A percentile compares a stretch with the other conserved stretches of the same genome.
Conservation (phyloP, 2,888 invertebrate species). For the Corbicula japonica region DNA sequence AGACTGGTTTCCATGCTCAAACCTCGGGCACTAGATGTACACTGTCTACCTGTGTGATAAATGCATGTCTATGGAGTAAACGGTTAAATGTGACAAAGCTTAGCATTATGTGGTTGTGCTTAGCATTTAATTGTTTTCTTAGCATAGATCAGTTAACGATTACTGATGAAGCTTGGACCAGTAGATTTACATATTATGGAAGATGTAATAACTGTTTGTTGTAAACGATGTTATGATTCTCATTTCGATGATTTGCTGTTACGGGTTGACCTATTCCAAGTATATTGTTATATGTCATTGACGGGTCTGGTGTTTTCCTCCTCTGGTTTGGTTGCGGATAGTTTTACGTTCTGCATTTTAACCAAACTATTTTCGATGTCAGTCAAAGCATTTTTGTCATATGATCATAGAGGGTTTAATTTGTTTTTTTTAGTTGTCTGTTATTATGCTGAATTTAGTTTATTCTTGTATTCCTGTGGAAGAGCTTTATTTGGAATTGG, state of each 20-base stretch:
- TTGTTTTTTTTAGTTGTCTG: background rate
- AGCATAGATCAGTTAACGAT: background rate
- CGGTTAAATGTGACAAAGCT: no score
- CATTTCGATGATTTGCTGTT: background rate
- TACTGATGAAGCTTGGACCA: background rate
- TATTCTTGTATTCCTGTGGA: background rate
- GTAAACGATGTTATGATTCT: background rate
- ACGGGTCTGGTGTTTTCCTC: slow-evolving; percentile 28
- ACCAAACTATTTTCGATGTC: slow-evolving; percentile 33
- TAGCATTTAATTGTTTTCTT: background rate
- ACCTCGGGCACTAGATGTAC: no score
- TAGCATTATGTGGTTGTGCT: no score
- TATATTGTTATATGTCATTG: background rate
- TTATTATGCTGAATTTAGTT: background rate
- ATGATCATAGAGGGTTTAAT: background rate
- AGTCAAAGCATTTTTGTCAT: slow-evolving; percentile 4
- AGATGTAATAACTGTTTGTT: background rate
- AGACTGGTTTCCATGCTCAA: no score
- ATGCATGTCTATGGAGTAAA: no score
- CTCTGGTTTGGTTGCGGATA: slow-evolving; percentile 22
- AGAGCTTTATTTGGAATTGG: background rate
- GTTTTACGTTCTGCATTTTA: slow-evolving; percentile 10
- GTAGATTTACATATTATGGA: background rate
- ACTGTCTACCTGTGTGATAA: no score
- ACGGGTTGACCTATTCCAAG: no score